phyloP scores from a whole-genome alignment of 2,113 vertebrate species.

The Conger conger region DNA sequence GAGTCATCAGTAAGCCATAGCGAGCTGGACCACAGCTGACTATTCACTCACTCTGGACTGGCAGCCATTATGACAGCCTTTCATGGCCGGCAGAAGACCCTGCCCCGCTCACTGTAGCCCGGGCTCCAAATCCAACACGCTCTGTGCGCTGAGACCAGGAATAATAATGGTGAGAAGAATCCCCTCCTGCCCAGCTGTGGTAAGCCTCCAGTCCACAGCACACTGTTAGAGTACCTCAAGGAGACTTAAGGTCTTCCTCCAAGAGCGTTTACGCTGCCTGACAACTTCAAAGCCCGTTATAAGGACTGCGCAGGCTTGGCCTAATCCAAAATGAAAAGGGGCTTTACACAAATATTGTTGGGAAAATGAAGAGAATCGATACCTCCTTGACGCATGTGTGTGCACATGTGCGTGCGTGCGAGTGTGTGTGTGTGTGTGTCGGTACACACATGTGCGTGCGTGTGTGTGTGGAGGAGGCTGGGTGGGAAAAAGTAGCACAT shows the following conservation, averaged over 20 bases:
- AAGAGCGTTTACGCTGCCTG: slow-evolving; percentile 37
- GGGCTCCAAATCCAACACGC: neutral
- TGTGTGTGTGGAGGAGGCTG: too few relatives aligned
- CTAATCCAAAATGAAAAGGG: slow-evolving; percentile 69
- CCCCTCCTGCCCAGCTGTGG: slow-evolving; percentile 12
- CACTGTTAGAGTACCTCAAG: slow-evolving; percentile 34
- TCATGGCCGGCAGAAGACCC: neutral
- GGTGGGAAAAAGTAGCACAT: slow-evolving; percentile 53
- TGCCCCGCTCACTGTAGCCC: neutral
- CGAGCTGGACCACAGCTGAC: slow-evolving; percentile 9
- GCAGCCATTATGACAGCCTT: neutral
- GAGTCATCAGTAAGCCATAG: neutral
- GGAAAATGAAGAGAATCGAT: slow-evolving; percentile 81
- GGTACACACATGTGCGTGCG: too few relatives aligned
- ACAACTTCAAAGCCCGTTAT: slow-evolving; percentile 53
- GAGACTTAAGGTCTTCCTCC: slow-evolving; percentile 45
- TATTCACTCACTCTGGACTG: neutral
- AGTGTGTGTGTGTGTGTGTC: too few relatives aligned
- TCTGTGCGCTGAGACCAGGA: slow-evolving; percentile 5
- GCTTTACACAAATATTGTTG: slow-evolving; percentile 78
- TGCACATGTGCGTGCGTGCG: neutral
- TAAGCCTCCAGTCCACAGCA: slow-evolving; percentile 45
- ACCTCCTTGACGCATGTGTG: slow-evolving; percentile 46
- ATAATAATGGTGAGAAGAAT: slow-evolving; percentile 26
- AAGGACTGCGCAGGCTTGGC: slow-evolving; percentile 57